phyloP scores from a whole-genome alignment of 2,113 vertebrate genomes.

The Alligator sinensis region DNA sequence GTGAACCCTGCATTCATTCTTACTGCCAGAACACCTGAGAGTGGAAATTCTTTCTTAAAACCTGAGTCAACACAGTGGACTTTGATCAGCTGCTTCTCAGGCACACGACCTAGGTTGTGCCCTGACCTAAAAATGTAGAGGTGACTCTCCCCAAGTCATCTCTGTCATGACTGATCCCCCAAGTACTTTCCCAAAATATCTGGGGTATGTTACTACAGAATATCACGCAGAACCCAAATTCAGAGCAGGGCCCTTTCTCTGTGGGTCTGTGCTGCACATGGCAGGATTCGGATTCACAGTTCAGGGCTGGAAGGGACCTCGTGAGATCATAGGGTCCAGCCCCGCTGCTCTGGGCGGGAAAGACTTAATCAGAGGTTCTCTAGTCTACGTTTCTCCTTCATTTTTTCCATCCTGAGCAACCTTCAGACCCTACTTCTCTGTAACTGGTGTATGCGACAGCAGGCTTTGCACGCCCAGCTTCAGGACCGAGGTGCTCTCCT shows the following conservation, averaged over 20 bases:
- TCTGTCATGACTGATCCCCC: not conserved
- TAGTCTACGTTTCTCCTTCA: not conserved
- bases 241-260: not conserved
- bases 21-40: too few relatives aligned
- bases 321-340: too few relatives aligned
- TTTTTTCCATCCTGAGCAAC: not conserved
- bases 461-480: not conserved
- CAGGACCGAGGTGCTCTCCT: not conserved
- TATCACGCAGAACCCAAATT: not conserved
- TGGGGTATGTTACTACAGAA: not conserved
- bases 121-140: too few relatives aligned
- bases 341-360: too few relatives aligned
- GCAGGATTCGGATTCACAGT: not conserved
- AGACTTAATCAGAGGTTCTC: not conserved
- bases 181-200: not conserved
- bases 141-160: not conserved
- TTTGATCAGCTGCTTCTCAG: not conserved
- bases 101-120: too few relatives aligned
- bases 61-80: not conserved
- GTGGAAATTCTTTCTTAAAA: not conserved
- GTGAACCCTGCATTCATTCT: not conserved
- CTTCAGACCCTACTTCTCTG: not conserved
- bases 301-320: too few relatives aligned
- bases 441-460: not conserved
- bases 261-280: too few relatives aligned